Percentiles rank a stretch among this genome's conserved stretches.
These are phyloP conservation scores for Hippocampus abdominalis DNA, from an alignment of 2,113 vertebrate genomes.

Conservation along the genomic window DNA sequence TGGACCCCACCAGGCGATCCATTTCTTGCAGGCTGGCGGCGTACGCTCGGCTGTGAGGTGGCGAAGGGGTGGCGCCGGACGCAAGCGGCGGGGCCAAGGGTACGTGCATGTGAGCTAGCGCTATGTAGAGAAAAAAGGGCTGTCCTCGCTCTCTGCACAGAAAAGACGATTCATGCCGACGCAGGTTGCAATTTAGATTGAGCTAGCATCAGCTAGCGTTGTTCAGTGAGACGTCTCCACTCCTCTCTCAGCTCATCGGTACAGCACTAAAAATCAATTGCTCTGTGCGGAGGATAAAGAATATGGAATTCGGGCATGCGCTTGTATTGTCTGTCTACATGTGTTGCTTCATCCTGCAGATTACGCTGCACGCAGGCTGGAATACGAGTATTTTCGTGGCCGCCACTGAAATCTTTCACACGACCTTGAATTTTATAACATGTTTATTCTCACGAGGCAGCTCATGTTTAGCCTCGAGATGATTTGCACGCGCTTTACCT, in stretches of 20 bases:
- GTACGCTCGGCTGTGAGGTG: constrained; percentile 54
- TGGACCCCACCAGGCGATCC: constrained; percentile 81
- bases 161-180: background rate
- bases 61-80: background rate
- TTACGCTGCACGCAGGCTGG: background rate
- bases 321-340: background rate
- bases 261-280: no score
- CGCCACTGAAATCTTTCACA: constrained; percentile 12
- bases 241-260: no score
- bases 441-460: constrained; percentile 17
- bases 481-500: constrained; percentile 68
- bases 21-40: constrained; percentile 79
- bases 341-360: background rate
- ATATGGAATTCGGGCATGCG: no score
- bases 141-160: constrained; percentile 63
- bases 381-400: constrained; percentile 8
- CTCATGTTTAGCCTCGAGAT: background rate
- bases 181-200: background rate
- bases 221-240: no score
- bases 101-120: constrained; percentile 90
- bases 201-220: no score
- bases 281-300: no score
- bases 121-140: constrained; percentile 89
- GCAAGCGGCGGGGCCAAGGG: constrained; percentile 76
- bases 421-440: constrained; percentile 14